These are phyloP conservation scores for Pycnomerus fuliginosus DNA, from an alignment of 2,888 invertebrate species.

Conservation along the genomic window DNA sequence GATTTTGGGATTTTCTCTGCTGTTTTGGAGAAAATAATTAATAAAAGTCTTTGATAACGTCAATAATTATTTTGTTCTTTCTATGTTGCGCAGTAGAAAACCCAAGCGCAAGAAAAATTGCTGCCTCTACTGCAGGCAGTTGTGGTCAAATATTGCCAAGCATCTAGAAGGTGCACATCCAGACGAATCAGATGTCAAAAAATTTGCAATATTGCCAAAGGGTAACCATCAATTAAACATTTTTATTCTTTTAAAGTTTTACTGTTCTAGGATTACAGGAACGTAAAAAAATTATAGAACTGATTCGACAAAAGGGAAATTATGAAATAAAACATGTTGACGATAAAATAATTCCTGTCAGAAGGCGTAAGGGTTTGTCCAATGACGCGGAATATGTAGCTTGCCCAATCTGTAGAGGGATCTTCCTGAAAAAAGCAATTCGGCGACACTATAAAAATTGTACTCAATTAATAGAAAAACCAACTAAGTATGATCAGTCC, in stretches of 20 bases:
- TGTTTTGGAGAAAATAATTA: too few species aligned
- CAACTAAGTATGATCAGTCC: not conserved
- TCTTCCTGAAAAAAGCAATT: not conserved
- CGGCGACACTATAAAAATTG: not conserved
- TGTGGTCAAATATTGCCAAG: too few species aligned
- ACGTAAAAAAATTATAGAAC: not conserved
- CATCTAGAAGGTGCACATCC: too few species aligned
- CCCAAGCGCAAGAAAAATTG: too few species aligned
- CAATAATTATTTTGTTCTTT: too few species aligned
- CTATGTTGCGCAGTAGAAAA: too few species aligned
- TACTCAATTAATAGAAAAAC: not conserved
- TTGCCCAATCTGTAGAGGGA: not conserved
- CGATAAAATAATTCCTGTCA: not conserved
- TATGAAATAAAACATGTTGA: not conserved
- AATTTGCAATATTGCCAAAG: too few species aligned
- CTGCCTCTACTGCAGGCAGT: too few species aligned
- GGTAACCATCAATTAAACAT: too few species aligned
- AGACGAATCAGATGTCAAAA: too few species aligned
- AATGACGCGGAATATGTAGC: not conserved
- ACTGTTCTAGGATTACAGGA: not conserved
- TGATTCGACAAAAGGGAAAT: not conserved
- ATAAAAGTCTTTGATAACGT: too few species aligned
- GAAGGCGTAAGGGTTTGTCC: not conserved
- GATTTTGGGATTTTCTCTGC: too few species aligned
- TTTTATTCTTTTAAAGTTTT: not conserved